Evolutionary conservation across 2,797 vertebrate species (phyloP).

Genomic region (Podarcis lilfordi): DNA sequence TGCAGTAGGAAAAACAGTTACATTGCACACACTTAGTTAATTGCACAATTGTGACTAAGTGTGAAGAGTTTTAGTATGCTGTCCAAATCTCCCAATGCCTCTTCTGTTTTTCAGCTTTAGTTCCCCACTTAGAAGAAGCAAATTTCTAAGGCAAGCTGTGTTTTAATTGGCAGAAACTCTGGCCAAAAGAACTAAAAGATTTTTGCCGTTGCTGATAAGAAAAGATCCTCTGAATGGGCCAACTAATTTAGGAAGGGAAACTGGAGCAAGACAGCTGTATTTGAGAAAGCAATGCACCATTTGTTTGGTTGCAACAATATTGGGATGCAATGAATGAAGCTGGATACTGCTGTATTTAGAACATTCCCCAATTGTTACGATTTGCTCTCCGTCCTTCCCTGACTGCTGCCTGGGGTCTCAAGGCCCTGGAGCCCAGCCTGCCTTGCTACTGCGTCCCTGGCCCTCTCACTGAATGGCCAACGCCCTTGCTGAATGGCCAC

Average conservation of each 20-base stretch:
- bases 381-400: conserved; percentile 2
- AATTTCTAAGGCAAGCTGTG: background rate
- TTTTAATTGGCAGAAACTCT: conserved; percentile 4
- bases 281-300: background rate
- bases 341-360: conserved; percentile 7
- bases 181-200: background rate
- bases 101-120: background rate
- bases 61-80: background rate
- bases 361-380: rapidly evolving
- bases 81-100: background rate
- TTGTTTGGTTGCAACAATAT: background rate
- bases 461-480: no score
- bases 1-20: background rate
- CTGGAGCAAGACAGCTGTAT: background rate
- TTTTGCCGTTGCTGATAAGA: background rate
- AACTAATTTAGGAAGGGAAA: background rate
- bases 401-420: no score
- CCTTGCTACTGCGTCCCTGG: no score
- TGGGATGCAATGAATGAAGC: conserved; percentile 25
- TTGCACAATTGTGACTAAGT: background rate
- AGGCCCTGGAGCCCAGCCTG: no score
- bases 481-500: no score
- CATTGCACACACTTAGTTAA: background rate
- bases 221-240: background rate
- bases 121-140: conserved; percentile 3